Evolutionary conservation across 1,140 invertebrate genomes (phyloP), one percentile per base, ranked within the genome.

Genomic region (Drosophila pectinifera): DNA sequence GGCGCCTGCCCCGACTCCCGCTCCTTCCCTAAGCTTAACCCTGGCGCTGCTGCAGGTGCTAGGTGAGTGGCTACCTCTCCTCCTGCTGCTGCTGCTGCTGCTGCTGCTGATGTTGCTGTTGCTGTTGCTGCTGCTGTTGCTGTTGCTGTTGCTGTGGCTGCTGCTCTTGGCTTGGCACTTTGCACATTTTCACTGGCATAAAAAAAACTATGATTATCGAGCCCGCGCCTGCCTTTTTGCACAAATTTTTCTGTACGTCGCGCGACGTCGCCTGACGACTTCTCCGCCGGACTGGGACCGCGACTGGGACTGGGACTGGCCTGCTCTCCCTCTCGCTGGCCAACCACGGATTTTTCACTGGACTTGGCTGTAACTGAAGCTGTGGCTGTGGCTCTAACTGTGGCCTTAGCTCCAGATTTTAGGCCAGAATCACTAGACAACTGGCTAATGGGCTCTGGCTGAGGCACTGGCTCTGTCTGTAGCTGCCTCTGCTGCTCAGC

Each of bases 201-300:
- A 78, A 78, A 78, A 78, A 78, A 77, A 78, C 18, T 53, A n/a
- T 22, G 18, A 22, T 73, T 57, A 36, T 38, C 36, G 56, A 41
- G 53, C 58, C 26, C 48, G 73, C 73, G 54, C 46, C 46, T 59
- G 49, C 20, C 31, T 78, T 83, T 80, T 80, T 80, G 63, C 80
- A 89, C 84, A 78, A 89, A 74, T 69, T 88, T 89, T 84, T 88
- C 80, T 88, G 51, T 90, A 86, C 84, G 79, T 65, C 48, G 75
- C 83, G 83, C 73, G 54, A 53, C 75, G 65, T 79, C 61, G 55
- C 43, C 49, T 13, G 16, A 49, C 42, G 26, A 51, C 18, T 48
- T 31, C 26, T 49, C 48, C 28, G 28, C 8, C 48, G 28, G 16
- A 51, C 6, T 16, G 18, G 6, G 6, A 13, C 6, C 18, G 18